A percentile compares a stretch with the other conserved stretches of the same genome.
These are phyloP conservation scores for Taxidea taxus DNA, from an alignment of 2,113 vertebrate genomes.

Conservation along the genomic window DNA sequence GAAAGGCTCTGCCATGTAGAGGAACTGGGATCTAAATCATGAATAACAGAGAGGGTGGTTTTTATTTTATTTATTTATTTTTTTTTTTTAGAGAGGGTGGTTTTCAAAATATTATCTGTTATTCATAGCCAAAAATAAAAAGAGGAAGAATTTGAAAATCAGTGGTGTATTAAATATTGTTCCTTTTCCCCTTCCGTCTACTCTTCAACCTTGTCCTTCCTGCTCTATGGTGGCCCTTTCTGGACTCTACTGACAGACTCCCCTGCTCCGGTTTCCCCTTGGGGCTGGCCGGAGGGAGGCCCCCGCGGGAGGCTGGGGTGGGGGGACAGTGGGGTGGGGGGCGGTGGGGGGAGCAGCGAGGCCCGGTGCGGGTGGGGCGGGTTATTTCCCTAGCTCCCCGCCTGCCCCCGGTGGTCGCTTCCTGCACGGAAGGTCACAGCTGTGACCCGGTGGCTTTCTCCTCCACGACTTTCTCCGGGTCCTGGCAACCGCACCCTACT, in stretches of 20 bases:
- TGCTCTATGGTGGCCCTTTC: background rate
- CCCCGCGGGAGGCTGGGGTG: fast-evolving
- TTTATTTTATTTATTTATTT: no score
- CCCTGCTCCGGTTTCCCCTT: background rate
- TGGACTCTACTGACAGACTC: fast-evolving
- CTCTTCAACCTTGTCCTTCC: background rate
- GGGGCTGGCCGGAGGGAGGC: background rate
- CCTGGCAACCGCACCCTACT: background rate
- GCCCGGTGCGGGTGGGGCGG: no score
- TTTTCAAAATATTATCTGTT: no score
- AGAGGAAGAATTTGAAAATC: background rate
- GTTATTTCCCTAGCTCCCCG: fast-evolving
- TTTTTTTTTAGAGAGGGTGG: background rate
- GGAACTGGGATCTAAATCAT: background rate
- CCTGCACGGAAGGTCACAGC: fast-evolving
- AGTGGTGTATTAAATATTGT: fast-evolving
- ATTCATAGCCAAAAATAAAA: background rate
- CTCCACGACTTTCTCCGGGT: fast-evolving
- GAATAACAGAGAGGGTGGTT: background rate
- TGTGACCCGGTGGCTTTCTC: background rate
- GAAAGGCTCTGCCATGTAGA: background rate
- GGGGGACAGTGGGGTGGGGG: no score
- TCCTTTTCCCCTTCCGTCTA: fast-evolving
- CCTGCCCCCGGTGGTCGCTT: background rate
- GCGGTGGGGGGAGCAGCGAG: no score